Evolutionary conservation across 2,888 invertebrate genomes (phyloP), one percentile per base, ranked within the genome.

Genomic region (Apotomis betuletana): DNA sequence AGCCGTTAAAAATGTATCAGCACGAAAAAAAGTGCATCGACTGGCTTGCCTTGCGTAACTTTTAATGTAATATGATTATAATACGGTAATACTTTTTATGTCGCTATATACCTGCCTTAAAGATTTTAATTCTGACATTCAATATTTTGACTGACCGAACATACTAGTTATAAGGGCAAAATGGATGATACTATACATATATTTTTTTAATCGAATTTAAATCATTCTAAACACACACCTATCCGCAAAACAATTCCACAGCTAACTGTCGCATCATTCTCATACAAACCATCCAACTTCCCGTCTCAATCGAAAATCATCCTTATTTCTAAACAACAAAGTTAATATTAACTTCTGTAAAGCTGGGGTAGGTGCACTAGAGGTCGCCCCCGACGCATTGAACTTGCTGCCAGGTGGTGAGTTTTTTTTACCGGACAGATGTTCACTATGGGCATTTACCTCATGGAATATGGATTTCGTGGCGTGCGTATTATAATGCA

Each of bases 391-490:
- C 27, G 52, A 59, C 44, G 54, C 52, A 27, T 10, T 63, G 46
- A 54, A 52, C 51, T 38, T 46, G 65, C 59, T 69, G 69, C 72
- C 70, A 76, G 76, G 76, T 76, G 76, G 73, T 59, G 52, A n/a
- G 67, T 70, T 72, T 73, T 75, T 76, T 75, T 68, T 69, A 15
- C 38, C 36, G 60, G 74, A 70, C 76, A 76, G 76, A 75, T 76
- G 76, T 70, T 72, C 70, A 49, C 51, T 69, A 36, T 58, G 76
- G 75, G 67, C 70, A 68, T 74, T 74, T 74, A 74, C 75, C 75
- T 75, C 55, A 15, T 41, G 57, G 64, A 49, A 36, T 71, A 67
- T 65, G 69, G 54, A 63, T 71, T 71, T 71, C 51, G 49, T 58
- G 65, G 67, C 52, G 55, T 9, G 15, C 41, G 60, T 63, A 57